phyloP scores from a whole-genome alignment of 2,888 invertebrate species.

The Dasysyrphus tricinctus region DNA sequence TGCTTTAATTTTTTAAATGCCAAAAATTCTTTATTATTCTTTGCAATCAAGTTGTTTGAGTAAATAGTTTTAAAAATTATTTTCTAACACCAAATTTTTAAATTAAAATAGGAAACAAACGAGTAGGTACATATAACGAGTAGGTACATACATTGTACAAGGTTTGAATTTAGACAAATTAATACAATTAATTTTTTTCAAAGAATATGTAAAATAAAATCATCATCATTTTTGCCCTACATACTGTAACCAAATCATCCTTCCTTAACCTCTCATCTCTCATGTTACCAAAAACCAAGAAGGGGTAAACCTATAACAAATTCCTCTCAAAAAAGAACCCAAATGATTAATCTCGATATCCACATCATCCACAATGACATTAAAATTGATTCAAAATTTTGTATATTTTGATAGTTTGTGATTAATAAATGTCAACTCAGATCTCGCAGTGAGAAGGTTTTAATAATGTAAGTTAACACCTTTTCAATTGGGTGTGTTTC shows the following conservation, averaged over 20 bases:
- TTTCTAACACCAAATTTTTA: too few species aligned
- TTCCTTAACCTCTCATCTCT: neutral
- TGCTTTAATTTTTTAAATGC: too few species aligned
- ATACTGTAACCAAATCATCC: neutral
- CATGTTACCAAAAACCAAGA: neutral
- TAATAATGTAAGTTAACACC: conserved; percentile 64
- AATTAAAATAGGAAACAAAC: too few species aligned
- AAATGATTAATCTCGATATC: conserved; percentile 61
- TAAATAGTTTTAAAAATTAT: too few species aligned
- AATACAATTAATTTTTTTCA: too few species aligned
- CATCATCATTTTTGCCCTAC: neutral
- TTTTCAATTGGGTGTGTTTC: conserved; percentile 72
- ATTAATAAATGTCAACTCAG: conserved; percentile 68
- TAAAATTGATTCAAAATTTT: conserved; percentile 66
- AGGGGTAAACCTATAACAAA: neutral
- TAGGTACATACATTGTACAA: too few species aligned
- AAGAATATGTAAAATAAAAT: too few species aligned
- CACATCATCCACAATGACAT: conserved; percentile 50
- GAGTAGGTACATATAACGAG: too few species aligned
- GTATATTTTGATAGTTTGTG: conserved; percentile 63
- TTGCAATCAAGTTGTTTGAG: too few species aligned
- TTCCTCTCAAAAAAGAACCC: neutral
- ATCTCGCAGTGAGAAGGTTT: conserved; percentile 25
- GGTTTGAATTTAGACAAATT: too few species aligned
- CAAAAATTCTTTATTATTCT: too few species aligned